Conservation (phyloP, 2,888 invertebrate species). For the Himalopsyche japonica region DNA sequence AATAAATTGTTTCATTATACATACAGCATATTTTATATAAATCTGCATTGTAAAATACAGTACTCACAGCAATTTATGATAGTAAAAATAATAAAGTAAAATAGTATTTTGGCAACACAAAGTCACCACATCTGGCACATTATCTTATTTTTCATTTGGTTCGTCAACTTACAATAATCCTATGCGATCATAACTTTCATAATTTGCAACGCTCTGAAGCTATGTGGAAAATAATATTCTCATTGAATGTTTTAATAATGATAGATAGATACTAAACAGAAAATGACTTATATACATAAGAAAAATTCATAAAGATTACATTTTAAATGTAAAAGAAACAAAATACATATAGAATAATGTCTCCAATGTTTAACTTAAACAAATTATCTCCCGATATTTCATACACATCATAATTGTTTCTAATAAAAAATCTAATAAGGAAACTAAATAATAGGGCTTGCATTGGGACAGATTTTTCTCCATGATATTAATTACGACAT, state of each 20-base stretch:
- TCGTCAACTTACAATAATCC: conserved; percentile 7
- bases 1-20: conserved; percentile 1
- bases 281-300: conserved; percentile 2
- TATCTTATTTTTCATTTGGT: conserved; percentile 9
- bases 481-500: neutral
- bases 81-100: conserved; percentile 3
- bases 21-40: neutral
- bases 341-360: neutral
- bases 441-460: too few species aligned
- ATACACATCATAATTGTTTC: neutral
- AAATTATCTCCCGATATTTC: neutral
- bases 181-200: neutral
- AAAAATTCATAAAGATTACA: neutral
- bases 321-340: neutral
- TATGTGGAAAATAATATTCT: conserved; percentile 1
- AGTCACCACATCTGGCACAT: conserved; percentile 22
- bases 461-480: neutral
- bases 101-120: conserved; percentile 17
- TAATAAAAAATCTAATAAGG: too few species aligned
- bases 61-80: conserved; percentile 16
- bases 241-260: neutral
- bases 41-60: conserved; percentile 10
- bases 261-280: neutral
- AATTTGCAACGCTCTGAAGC: neutral
- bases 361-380: too few species aligned